Conservation (phyloP, 2,113 vertebrate species). For the Microcebus ravelobensis region DNA sequence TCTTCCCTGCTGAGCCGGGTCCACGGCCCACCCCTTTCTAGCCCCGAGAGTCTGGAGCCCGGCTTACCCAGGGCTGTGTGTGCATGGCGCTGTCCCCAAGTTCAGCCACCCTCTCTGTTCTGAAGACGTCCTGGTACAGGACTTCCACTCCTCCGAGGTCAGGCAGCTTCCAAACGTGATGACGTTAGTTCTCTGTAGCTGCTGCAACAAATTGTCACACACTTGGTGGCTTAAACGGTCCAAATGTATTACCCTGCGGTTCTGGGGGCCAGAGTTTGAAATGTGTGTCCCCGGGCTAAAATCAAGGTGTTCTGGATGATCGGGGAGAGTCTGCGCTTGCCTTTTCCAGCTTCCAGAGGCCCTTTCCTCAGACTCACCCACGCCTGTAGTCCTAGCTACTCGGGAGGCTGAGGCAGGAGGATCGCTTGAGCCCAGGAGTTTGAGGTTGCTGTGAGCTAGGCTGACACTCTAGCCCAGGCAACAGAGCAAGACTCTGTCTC, state of each 20-base stretch:
- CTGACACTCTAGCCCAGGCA: too few species aligned
- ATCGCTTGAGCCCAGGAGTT: too few species aligned
- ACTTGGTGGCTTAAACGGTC: background rate
- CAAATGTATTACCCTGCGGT: too few species aligned
- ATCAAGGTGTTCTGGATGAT: background rate
- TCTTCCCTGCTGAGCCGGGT: background rate
- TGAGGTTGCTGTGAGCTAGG: too few species aligned
- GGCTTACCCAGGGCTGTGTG: background rate
- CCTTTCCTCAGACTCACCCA: background rate
- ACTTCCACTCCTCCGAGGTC: background rate
- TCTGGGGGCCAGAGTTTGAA: background rate
- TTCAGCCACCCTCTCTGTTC: background rate
- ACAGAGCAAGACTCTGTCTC: too few species aligned
- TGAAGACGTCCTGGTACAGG: background rate
- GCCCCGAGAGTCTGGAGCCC: background rate
- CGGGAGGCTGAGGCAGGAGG: too few species aligned
- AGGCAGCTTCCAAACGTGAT: background rate
- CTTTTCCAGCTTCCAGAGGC: background rate
- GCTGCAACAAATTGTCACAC: background rate
- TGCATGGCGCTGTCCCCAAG: background rate
- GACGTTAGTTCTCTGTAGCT: background rate
- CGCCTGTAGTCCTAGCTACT: too few species aligned
- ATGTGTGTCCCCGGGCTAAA: background rate
- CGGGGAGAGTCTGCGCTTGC: background rate
- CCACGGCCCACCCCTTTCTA: background rate